A percentile compares a stretch with the other conserved stretches of the same genome.
Conservation (phyloP, 1,140 invertebrate genomes). For the Pogonomyrmex californicus region DNA sequence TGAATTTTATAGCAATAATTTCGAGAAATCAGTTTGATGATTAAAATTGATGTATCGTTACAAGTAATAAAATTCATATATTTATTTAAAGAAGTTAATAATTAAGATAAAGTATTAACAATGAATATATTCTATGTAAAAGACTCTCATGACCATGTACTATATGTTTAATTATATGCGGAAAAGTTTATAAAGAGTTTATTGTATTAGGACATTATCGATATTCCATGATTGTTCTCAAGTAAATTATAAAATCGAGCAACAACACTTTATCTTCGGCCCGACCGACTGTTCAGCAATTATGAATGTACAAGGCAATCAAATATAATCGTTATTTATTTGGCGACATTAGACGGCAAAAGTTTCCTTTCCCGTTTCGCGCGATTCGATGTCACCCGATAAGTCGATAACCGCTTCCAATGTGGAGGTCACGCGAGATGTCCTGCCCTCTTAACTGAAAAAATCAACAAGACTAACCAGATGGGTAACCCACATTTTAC, state of each 20-base stretch:
- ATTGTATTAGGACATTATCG: not conserved
- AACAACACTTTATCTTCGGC: conserved; percentile 28
- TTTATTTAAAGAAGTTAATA: conserved; percentile 5
- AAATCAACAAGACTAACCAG: conserved; percentile 63
- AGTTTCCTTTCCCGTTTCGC: conserved; percentile 49
- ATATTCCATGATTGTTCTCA: conserved; percentile 2
- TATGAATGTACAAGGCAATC: conserved; percentile 72
- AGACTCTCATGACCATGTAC: not conserved
- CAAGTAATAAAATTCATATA: conserved; percentile 7
- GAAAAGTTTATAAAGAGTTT: conserved; percentile 47
- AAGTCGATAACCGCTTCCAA: conserved; percentile 11
- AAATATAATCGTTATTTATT: conserved; percentile 73
- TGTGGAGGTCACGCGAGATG: conserved; percentile 48
- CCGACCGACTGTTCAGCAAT: conserved; percentile 49
- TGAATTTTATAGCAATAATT: conserved; percentile 80
- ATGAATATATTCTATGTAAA: not conserved
- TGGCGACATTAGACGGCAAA: conserved; percentile 9
- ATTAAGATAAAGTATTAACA: not conserved
- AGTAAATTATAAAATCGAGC: conserved; percentile 1
- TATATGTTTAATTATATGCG: conserved; percentile 21
- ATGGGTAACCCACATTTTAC: conserved; percentile 61
- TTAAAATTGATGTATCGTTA: not conserved
- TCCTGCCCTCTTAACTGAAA: conserved; percentile 43
- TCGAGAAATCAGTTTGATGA: conserved; percentile 50
- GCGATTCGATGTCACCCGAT: not conserved